phyloP scores from a whole-genome alignment of 2,888 invertebrate species.

The Ariolimax columbianus region DNA sequence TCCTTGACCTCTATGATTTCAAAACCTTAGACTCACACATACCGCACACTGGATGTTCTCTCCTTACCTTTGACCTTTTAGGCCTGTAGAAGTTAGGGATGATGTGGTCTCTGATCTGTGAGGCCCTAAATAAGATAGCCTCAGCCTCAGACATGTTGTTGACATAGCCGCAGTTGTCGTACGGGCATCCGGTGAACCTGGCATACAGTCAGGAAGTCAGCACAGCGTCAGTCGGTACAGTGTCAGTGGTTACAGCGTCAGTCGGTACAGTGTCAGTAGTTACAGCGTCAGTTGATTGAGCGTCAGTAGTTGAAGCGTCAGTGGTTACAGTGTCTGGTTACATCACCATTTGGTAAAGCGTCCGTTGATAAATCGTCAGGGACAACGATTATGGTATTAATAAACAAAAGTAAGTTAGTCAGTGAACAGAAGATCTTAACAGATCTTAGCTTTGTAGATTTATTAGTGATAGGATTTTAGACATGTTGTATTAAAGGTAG shows the following conservation, averaged over 20 bases:
- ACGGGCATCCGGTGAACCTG: conserved; percentile 23
- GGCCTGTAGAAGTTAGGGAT: conserved; percentile 24
- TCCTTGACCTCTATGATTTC: no score
- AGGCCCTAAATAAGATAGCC: conserved; percentile 33
- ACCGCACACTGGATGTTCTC: no score
- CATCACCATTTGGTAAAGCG: no score
- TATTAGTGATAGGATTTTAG: no score
- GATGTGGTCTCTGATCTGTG: conserved; percentile 1
- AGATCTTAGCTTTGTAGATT: no score
- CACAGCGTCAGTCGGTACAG: no score
- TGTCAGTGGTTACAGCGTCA: no score
- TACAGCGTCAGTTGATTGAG: background rate
- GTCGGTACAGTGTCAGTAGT: background rate
- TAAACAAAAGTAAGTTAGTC: no score
- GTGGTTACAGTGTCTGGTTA: background rate
- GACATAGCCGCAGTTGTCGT: conserved; percentile 38
- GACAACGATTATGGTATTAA: background rate
- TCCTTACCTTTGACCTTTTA: conserved; percentile 11
- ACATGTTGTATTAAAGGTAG: no score
- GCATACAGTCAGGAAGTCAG: no score
- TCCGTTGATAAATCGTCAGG: background rate
- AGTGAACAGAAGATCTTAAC: no score
- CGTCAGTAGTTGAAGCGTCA: background rate
- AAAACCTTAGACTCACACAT: no score
- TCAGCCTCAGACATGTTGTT: conserved; percentile 40